Percentiles rank a stretch among this genome's conserved stretches.
Evolutionary conservation across 2,888 invertebrate genomes (phyloP).

Genomic region (Psococerastis gibbosa): DNA sequence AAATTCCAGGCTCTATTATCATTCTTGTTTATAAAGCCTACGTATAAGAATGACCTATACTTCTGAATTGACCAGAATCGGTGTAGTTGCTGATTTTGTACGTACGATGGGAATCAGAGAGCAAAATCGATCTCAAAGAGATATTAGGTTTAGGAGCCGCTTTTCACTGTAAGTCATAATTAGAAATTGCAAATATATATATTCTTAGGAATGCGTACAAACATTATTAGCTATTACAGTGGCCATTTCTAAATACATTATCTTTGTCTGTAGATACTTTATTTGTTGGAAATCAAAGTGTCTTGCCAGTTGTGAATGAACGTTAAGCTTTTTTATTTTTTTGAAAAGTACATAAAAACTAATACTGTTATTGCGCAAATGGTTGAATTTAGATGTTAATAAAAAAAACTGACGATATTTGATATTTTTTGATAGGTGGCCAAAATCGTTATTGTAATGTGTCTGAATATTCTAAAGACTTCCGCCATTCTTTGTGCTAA

Average conservation of each 20-base stretch:
- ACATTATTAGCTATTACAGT: neutral
- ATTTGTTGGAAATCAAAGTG: slow-evolving; percentile 6
- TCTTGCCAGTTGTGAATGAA: slow-evolving; percentile 8
- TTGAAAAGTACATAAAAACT: neutral
- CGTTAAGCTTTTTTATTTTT: neutral
- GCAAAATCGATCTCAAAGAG: neutral
- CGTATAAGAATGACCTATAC: too few species aligned
- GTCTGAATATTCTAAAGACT: neutral
- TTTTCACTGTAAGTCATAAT: neutral
- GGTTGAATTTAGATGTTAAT: neutral
- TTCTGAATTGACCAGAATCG: too few species aligned
- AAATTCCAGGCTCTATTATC: too few species aligned
- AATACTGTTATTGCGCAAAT: neutral
- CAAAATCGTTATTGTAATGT: neutral
- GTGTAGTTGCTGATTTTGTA: too few species aligned
- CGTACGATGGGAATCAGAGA: too few species aligned
- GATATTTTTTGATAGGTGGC: neutral
- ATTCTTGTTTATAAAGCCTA: too few species aligned
- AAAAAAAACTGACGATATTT: neutral
- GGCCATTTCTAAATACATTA: neutral
- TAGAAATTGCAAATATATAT: neutral
- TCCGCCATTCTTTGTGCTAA: neutral
- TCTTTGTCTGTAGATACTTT: neutral
- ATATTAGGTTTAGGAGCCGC: neutral
- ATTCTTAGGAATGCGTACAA: neutral